phyloP scores from a whole-genome alignment of 2,888 invertebrate species.

The Aphodius granarius region DNA sequence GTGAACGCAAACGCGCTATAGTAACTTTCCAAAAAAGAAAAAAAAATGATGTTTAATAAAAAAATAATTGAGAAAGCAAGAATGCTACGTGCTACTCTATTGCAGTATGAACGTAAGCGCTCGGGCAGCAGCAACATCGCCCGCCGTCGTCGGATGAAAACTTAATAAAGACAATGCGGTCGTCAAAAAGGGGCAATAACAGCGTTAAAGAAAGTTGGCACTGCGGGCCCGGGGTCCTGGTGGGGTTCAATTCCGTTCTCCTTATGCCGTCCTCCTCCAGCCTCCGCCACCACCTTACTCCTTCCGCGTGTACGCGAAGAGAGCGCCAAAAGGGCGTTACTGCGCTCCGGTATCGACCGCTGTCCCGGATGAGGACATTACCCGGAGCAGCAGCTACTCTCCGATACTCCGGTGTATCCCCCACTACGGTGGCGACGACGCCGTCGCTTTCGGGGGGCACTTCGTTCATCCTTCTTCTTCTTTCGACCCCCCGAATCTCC shows the following conservation, averaged over 20 bases:
- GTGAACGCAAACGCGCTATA: too few relatives aligned
- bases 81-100: too few relatives aligned
- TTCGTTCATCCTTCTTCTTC: slow-evolving; percentile 24
- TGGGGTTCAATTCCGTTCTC: neutral
- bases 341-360: slow-evolving; percentile 51
- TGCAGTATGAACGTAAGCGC: neutral
- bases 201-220: slow-evolving; percentile 11
- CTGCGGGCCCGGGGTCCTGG: slow-evolving; percentile 5
- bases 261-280: neutral
- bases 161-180: slow-evolving; percentile 15
- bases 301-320: neutral
- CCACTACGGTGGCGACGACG: slow-evolving; percentile 18
- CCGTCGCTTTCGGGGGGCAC: slow-evolving; percentile 16
- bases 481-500: neutral
- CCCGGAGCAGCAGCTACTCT: slow-evolving; percentile 45
- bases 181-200: slow-evolving; percentile 9
- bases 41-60: too few relatives aligned
- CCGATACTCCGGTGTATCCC: slow-evolving; percentile 48
- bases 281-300: neutral
- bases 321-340: slow-evolving; percentile 41
- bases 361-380: slow-evolving; percentile 55
- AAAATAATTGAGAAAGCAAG: too few relatives aligned
- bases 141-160: neutral
- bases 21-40: too few relatives aligned
- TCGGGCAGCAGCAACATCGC: neutral